Evolutionary conservation across 2,888 invertebrate genomes (phyloP), one percentile per base, ranked within the genome.

Genomic region (Campaea margaritaria): DNA sequence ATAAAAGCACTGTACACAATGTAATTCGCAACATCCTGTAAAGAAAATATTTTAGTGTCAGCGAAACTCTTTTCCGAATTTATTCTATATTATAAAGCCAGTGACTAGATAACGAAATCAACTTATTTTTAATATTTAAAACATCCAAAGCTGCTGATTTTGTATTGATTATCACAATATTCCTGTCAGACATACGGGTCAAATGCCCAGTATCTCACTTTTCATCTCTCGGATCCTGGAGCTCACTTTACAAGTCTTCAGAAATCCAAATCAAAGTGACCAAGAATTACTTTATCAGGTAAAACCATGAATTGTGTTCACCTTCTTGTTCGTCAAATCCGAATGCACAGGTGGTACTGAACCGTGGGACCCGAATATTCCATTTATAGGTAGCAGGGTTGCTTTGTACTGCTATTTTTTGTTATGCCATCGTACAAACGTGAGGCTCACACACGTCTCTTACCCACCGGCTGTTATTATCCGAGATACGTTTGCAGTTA

Each of bases 351-450:
- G 64, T 78, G 78, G 72, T 82, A 89, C 89, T 91, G 89, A 81
- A 70, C 73, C 82, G 84, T 85, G 83, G 76, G 86, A 89, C 76
- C 79, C 65, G 73, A 83, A 83, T 89, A 83, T 82, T 84, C 89
- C 81, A 90, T 91, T 91, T 91, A 91, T 91, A 91, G 72, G 72
- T 75, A 77, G 79, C 78, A 81, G 86, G 87, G 83, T 86, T 84
- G 77, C 86, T 83, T 72, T 80, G 78, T 78, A 67, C 79, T 75
- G 75, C 83, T 83, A 83, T 86, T 91, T 91, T 90, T 91, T 89
- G 86, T 85, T 83, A 69, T 83, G 82, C 82, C 86, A 87, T 86
- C 82, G 75, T 76, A 79, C 75, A 81, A 87, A 83, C 89, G 89
- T 89, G 87, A 87, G 81, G 70, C 74, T 78, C 74, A 80, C 81